These are phyloP conservation scores for Callipepla californica DNA, from an alignment of 2,113 vertebrate genomes.

Conservation along the genomic window DNA sequence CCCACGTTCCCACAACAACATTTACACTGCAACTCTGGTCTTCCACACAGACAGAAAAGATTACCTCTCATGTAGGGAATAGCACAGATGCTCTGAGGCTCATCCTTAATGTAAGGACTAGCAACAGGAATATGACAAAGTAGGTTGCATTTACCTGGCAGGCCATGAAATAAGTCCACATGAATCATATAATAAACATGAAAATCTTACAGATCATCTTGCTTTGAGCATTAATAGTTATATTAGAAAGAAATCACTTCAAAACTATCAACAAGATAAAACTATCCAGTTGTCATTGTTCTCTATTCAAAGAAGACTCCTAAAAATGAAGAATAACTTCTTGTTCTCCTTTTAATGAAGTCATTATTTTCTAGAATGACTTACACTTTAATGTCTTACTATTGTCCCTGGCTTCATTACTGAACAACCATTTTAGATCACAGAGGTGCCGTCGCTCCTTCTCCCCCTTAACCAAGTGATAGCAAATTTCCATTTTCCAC, in stretches of 20 bases:
- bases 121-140: not conserved
- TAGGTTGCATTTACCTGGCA: not conserved
- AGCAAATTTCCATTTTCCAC: not conserved
- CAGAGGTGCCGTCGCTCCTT: not conserved
- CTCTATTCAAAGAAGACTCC: not conserved
- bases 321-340: not conserved
- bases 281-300: not conserved
- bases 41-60: not conserved
- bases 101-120: not conserved
- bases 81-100: not conserved
- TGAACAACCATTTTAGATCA: not conserved
- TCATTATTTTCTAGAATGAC: not conserved
- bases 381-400: not conserved
- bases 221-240: not conserved
- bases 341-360: not conserved
- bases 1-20: not conserved
- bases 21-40: not conserved
- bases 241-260: not conserved
- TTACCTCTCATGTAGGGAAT: not conserved
- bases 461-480: not conserved
- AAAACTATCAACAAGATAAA: not conserved
- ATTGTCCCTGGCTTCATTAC: not conserved
- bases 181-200: not conserved
- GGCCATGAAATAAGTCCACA: not conserved
- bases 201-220: not conserved